phyloP scores from a whole-genome alignment of 2,797 vertebrate species.

The Ciconia nigra region DNA sequence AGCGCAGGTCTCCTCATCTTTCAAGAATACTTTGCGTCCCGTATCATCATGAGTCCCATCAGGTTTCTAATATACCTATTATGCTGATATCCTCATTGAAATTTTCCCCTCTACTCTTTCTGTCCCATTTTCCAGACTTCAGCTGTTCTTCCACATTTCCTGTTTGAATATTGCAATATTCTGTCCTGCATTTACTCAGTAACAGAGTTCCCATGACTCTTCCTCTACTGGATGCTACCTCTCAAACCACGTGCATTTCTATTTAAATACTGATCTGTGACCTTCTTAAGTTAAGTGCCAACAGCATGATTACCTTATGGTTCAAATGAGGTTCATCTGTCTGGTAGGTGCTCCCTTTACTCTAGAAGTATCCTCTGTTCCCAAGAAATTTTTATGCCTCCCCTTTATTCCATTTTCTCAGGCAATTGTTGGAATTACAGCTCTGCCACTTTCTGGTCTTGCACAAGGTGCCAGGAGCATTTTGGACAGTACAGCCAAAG shows the following conservation, averaged over 20 bases:
- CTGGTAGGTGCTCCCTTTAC: not conserved
- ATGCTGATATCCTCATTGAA: not conserved
- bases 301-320: not conserved
- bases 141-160: not conserved
- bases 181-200: not conserved
- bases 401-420: not conserved
- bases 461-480: not conserved
- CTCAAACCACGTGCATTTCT: not conserved
- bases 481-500: not conserved
- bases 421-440: not conserved
- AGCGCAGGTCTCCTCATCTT: not conserved
- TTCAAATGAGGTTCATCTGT: not conserved
- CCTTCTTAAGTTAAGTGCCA: not conserved
- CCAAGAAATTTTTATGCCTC: not conserved
- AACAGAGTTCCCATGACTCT: not conserved
- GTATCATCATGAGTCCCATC: not conserved
- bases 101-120: not conserved
- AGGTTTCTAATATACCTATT: not conserved
- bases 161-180: not conserved
- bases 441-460: not conserved
- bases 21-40: not conserved
- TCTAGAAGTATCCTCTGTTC: not conserved
- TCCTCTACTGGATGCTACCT: not conserved
- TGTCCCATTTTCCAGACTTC: not conserved
- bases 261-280: not conserved